Base-by-base conservation (phyloP, 2,888 invertebrate genomes). In the Heliconius aoede region DNA sequence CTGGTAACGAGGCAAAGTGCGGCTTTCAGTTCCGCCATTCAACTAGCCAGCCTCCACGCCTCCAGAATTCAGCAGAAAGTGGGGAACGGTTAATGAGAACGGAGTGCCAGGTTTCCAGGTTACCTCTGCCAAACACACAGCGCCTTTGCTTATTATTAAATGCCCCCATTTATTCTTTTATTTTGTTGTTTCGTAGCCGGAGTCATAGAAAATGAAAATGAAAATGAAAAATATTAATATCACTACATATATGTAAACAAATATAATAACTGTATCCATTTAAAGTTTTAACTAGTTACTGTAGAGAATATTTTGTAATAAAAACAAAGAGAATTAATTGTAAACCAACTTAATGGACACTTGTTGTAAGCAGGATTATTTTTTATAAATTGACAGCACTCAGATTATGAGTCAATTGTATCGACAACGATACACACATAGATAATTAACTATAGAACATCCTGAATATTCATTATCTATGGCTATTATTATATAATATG, bases 391-490 rank as follows among this genome's bases (percentile, higher is more conserved):
- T 15, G 15, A 32, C 69, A 69, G 68, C 51, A 28, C 40, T 55
- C 55, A 18, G 36, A 71, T 32, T 40, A 32, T 78, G 78, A 79
- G 72, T 79, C 78, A 79, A 79, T 71, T 51, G 69, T 61, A 72
- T 55, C 26, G n/a, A 30, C 69, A n/a, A 55, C 15, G 24, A 18
- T 46, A 46, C 5, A 18, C 77, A 73, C 64, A 71, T 73, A 46
- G 74, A 72, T 67, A 61, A 79, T 60, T 74, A 77, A 74, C 76
- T 62, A 73, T 69, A 32, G 9, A 71, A 79, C 79, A 80, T 81
- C 80, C 81, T 81, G 81, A 80, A 82, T 82, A 79, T 79, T 77
- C 72, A 76, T 81, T 79, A 78, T 80, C 75, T 76, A 74, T 74
- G n/a, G n/a, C n/a, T 79, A 74, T 80, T 80, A 64, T 64, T 36